A percentile compares a stretch with the other conserved stretches of the same genome.
Conservation (phyloP, 2,888 invertebrate species). For the Tipula vernalis region DNA sequence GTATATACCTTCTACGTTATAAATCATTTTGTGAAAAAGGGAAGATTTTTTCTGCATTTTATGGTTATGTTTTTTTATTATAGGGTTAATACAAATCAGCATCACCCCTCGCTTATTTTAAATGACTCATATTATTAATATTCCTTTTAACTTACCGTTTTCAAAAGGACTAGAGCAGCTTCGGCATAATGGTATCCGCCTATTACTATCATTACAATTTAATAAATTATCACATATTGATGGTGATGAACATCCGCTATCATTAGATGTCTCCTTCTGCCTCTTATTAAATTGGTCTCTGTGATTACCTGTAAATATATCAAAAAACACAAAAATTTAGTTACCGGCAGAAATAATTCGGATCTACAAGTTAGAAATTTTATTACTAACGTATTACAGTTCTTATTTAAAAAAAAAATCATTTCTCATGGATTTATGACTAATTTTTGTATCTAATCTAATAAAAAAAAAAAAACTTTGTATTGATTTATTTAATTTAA, state of each 20-base stretch:
- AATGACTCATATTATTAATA: background rate
- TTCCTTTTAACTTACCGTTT: slow-evolving; percentile 27
- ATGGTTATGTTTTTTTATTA: background rate
- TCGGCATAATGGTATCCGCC: slow-evolving; percentile 34
- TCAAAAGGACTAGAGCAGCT: slow-evolving; percentile 42
- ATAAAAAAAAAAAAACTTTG: background rate
- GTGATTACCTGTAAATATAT: slow-evolving; percentile 46
- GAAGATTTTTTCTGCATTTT: background rate
- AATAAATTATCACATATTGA: slow-evolving; percentile 9
- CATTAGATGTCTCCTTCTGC: slow-evolving; percentile 45
- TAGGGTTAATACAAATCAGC: background rate
- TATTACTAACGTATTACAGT: background rate
- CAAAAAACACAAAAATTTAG: slow-evolving; percentile 12
- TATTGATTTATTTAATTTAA: background rate
- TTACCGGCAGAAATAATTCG: too few relatives aligned
- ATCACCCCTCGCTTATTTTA: background rate
- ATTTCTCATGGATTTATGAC: background rate
- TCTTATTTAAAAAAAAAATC: background rate
- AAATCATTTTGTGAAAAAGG: background rate
- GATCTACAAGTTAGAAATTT: slow-evolving; percentile 12
- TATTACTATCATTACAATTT: slow-evolving; percentile 6
- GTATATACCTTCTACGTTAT: background rate
- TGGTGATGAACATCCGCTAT: background rate
- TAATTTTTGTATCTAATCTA: background rate
- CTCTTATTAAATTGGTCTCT: slow-evolving; percentile 52